A percentile compares a stretch with the other conserved stretches of the same genome.
Conservation (phyloP, 2,797 vertebrate genomes). For the Euphonia xanthogaster region DNA sequence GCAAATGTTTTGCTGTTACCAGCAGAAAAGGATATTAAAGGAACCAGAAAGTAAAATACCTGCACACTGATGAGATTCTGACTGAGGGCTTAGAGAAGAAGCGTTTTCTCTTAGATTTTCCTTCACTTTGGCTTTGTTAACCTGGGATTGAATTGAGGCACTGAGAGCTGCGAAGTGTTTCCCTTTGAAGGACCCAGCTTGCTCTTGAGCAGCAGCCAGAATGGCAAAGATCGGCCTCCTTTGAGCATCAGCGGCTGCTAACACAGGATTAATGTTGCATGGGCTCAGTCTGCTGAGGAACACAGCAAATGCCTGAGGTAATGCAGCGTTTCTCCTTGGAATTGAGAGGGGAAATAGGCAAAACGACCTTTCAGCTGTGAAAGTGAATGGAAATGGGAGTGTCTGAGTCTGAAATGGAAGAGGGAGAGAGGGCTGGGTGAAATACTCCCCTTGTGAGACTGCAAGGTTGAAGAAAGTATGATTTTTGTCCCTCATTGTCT, state of each 20-base stretch:
- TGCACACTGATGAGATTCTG: not conserved
- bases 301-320: conserved; percentile 65
- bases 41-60: not conserved
- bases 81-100: not conserved
- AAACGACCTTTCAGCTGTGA: conserved; percentile 63
- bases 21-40: not conserved
- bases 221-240: not conserved
- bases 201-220: not conserved
- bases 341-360: not conserved
- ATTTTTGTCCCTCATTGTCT: not conserved
- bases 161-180: not conserved
- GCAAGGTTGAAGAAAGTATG: not conserved
- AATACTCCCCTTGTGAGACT: not conserved
- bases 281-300: conserved; percentile 47
- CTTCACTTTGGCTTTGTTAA: not conserved
- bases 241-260: not conserved
- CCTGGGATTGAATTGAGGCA: not conserved
- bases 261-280: conserved; percentile 70
- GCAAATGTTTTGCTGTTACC: not conserved
- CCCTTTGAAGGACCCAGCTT: not conserved
- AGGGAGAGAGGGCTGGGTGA: not conserved
- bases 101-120: not conserved
- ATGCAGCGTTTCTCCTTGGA: conserved; percentile 51
- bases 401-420: not conserved
- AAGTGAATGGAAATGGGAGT: conserved; percentile 39